A percentile compares a stretch with the other conserved stretches of the same genome.
These are phyloP conservation scores for Astyanax mexicanus DNA, from an alignment of 2,797 vertebrate genomes.

Conservation along the genomic window DNA sequence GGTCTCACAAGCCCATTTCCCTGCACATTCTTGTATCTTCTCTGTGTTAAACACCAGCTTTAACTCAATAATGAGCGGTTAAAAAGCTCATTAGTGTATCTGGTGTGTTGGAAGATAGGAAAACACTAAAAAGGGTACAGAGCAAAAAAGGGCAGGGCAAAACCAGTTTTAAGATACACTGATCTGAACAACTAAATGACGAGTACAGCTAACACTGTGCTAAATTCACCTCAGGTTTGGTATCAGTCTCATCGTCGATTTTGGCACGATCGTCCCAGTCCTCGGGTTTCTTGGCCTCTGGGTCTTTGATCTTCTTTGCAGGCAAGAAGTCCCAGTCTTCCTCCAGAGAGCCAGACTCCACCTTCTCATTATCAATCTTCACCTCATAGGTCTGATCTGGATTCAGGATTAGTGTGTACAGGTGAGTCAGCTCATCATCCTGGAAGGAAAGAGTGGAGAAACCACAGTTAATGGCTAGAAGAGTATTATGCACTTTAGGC, in stretches of 20 bases:
- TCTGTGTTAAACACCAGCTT: too few relatives aligned
- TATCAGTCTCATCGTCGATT: conserved; percentile 89
- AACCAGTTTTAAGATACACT: too few relatives aligned
- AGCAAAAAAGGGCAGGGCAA: too few relatives aligned
- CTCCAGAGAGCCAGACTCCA: conserved; percentile 90
- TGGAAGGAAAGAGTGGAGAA: conserved; percentile 51
- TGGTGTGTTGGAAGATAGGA: too few relatives aligned
- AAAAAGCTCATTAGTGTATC: too few relatives aligned
- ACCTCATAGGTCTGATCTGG: conserved; percentile 95
- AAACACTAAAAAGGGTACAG: too few relatives aligned
- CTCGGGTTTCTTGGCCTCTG: conserved; percentile 89
- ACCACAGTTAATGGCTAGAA: not conserved
- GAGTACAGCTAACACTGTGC: not conserved
- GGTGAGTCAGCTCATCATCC: conserved; percentile 92
- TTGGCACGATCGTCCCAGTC: conserved; percentile 94
- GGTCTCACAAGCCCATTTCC: too few relatives aligned
- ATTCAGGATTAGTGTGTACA: conserved; percentile 92
- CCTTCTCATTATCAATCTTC: conserved; percentile 93
- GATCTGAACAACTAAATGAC: too few relatives aligned
- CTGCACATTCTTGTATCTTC: too few relatives aligned
- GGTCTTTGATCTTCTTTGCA: conserved; percentile 91
- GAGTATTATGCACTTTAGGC: too few relatives aligned
- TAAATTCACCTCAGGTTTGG: conserved; percentile 86
- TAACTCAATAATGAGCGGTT: too few relatives aligned
- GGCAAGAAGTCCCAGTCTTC: conserved; percentile 95